Evolutionary conservation across 2,113 vertebrate genomes (phyloP).

Genomic region (Halcyon malimbica): DNA sequence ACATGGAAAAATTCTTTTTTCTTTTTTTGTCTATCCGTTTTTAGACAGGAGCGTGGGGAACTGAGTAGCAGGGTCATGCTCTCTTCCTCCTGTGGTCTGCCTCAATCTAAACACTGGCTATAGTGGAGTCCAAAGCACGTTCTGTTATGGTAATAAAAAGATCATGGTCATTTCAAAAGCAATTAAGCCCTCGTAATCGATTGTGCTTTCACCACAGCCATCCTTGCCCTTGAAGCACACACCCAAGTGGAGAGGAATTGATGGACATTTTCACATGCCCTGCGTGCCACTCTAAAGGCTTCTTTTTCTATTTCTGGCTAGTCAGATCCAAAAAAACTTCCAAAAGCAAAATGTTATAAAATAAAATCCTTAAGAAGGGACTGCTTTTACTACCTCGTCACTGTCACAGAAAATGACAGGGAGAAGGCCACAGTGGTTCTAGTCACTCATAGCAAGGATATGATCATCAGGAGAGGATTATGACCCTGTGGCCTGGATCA

Average conservation of each 20-base stretch:
- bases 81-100: constrained; percentile 51
- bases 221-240: constrained; percentile 27
- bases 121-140: constrained; percentile 51
- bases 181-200: constrained; percentile 34
- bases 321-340: background rate
- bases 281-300: background rate
- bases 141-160: constrained; percentile 37
- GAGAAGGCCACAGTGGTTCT: background rate
- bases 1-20: background rate
- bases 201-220: constrained; percentile 24
- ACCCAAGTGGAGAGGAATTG: constrained; percentile 3
- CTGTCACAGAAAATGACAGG: constrained; percentile 27
- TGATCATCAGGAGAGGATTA: background rate
- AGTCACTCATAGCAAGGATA: background rate
- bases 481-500: background rate
- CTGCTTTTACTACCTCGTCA: background rate
- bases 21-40: constrained; percentile 8
- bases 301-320: constrained; percentile 35
- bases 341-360: background rate
- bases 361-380: background rate
- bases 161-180: constrained; percentile 44
- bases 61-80: constrained; percentile 19
- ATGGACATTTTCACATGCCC: constrained; percentile 7
- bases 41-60: constrained; percentile 36
- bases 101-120: constrained; percentile 46